Base-by-base conservation (phyloP, 2,888 invertebrate species). In the Eupsilia transversa region DNA sequence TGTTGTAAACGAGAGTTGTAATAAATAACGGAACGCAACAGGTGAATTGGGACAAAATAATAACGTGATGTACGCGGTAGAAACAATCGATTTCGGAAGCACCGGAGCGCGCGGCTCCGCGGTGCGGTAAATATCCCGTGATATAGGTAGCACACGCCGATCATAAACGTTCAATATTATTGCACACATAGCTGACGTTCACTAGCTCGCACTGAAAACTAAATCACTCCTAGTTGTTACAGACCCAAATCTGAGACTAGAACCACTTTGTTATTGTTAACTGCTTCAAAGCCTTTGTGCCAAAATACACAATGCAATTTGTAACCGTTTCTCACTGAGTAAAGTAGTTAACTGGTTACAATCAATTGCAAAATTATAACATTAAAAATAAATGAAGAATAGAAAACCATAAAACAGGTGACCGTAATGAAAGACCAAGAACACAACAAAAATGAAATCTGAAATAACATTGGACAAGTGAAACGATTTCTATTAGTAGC, bases 11-110 rank as follows among this genome's bases (percentile, higher is more conserved):
- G 63, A 69, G 78, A 82, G 65, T 46, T 33, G 60, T 43, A 65
- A 77, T 69, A 38, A 61, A 66, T 41, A 65, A 69, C 54, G 60
- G 61, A 60, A 71, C 41, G 67, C 70, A 73, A 79, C 80, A 68
- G 57, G 63, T 77, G 59, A 69, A 68, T 46, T 74, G 71, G 63
- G 59, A 74, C 64, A 72, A 81, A 72, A 78, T 65, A 64, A 72
- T 67, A 71, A 73, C 54, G 61, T 65, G 59, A 78, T 35, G 61
- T 43, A 43, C 52, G 60, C 33, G 54, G 70, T 68, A 72, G 64
- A 71, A 72, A 63, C 60, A 49, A 86, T 84, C 84, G 79, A 84
- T 87, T 87, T 83, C 87, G 72, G 77, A 79, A 77, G 84, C 87
- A 82, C 10, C 66, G 59, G n/a, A 83, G 79, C 83, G 74, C 79